These are phyloP conservation scores for Cephus sareptanus DNA, from an alignment of 2,888 invertebrate genomes.

Conservation along the genomic window DNA sequence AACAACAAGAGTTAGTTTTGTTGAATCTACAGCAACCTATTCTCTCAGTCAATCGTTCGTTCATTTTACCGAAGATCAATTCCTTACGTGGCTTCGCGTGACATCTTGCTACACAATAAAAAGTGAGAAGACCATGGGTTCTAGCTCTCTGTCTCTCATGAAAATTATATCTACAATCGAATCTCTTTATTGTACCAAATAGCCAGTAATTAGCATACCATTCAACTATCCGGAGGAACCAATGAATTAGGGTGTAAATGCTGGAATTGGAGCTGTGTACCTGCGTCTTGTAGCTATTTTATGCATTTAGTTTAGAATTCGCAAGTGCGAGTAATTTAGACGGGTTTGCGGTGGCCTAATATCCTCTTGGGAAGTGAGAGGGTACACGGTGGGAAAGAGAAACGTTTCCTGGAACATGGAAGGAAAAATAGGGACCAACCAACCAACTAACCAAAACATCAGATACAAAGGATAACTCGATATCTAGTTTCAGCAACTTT, in stretches of 20 bases:
- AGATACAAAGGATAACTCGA: not conserved
- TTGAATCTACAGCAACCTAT: not conserved
- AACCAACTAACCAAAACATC: not conserved
- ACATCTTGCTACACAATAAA: not conserved
- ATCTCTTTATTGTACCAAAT: not conserved
- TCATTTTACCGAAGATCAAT: not conserved
- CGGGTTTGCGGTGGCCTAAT: slow-evolving; percentile 22
- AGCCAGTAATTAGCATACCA: not conserved
- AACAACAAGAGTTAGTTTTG: not conserved
- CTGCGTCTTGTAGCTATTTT: slow-evolving; percentile 15
- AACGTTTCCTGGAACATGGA: not conserved
- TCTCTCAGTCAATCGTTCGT: not conserved
- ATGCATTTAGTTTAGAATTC: slow-evolving; percentile 20
- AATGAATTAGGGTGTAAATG: not conserved
- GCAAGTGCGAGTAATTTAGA: slow-evolving; percentile 19
- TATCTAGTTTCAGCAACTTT: not conserved
- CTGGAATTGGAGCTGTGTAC: not conserved
- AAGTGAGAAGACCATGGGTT: too few relatives aligned
- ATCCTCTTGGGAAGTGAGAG: slow-evolving; percentile 15
- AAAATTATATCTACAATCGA: not conserved
- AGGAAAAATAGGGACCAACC: not conserved
- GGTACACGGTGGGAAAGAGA: slow-evolving; percentile 3
- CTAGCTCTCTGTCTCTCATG: too few relatives aligned
- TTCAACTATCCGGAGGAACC: not conserved
- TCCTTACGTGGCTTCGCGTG: not conserved